phyloP scores from a whole-genome alignment of 2,888 invertebrate genomes.

The Schrankia costaestrigalis region DNA sequence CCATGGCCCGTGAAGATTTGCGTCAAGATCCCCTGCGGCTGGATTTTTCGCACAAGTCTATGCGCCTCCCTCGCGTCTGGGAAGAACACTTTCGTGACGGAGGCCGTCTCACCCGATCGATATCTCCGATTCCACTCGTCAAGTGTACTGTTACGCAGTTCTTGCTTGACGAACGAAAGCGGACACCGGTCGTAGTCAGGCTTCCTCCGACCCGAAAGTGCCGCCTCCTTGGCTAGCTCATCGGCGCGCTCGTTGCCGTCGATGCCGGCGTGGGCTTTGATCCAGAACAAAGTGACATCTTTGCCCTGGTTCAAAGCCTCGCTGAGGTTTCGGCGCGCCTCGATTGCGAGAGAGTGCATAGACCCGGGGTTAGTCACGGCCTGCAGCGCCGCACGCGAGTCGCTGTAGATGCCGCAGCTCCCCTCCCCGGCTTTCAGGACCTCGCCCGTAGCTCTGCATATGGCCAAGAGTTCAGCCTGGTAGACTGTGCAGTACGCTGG shows the following conservation, averaged over 20 bases:
- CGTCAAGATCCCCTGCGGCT: background rate
- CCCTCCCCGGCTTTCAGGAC: background rate
- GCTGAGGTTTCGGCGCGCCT: background rate
- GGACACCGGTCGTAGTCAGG: background rate
- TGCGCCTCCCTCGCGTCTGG: background rate
- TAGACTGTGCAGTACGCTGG: background rate
- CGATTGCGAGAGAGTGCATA: background rate
- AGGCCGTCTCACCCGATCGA: background rate
- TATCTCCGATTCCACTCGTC: background rate
- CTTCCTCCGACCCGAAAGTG: background rate
- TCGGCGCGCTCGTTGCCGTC: background rate
- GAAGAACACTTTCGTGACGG: background rate
- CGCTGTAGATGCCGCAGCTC: background rate
- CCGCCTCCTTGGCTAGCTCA: background rate
- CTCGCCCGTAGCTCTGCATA: background rate
- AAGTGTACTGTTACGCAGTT: background rate
- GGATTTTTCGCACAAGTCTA: background rate
- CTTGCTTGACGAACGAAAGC: background rate
- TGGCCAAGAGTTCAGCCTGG: background rate
- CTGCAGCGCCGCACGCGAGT: background rate
- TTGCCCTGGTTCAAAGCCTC: background rate
- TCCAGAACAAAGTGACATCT: background rate
- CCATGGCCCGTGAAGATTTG: slow-evolving; percentile 2
- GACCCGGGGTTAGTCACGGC: background rate
- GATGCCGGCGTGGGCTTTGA: background rate